phyloP scores from a whole-genome alignment of 2,888 invertebrate genomes.

The Apamea epomidion region DNA sequence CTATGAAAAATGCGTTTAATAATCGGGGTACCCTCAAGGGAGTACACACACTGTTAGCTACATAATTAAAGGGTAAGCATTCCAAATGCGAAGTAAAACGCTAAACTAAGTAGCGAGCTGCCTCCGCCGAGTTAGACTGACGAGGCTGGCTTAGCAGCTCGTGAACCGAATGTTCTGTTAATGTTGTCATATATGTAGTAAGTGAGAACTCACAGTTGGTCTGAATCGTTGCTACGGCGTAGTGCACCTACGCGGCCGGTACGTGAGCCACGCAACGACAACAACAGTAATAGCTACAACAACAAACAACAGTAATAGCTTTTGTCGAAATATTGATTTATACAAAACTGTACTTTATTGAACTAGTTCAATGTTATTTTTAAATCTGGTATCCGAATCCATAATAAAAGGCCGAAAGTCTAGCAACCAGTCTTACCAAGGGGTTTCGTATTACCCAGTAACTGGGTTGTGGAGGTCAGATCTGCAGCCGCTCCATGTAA shows the following conservation, averaged over 20 bases:
- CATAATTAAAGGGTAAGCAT: slow-evolving; percentile 40
- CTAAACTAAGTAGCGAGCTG: slow-evolving; percentile 25
- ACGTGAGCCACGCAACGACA: not conserved
- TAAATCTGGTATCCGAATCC: not conserved
- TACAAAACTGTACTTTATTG: not conserved
- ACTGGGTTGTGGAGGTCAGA: too few species aligned
- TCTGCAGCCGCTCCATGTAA: too few species aligned
- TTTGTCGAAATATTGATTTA: not conserved
- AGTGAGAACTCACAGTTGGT: not conserved
- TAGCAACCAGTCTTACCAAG: too few species aligned
- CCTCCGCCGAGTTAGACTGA: not conserved
- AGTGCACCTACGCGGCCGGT: not conserved
- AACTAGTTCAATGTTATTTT: not conserved
- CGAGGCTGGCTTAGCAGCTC: not conserved
- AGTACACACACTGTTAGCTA: slow-evolving; percentile 10
- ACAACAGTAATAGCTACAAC: too few species aligned
- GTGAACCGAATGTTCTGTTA: not conserved
- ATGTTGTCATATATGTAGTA: not conserved
- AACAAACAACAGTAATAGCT: too few species aligned
- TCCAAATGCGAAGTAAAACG: not conserved
- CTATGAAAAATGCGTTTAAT: not conserved
- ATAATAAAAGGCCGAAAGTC: too few species aligned
- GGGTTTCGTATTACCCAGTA: too few species aligned
- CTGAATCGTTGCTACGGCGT: not conserved
- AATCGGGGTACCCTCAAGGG: not conserved